Percentiles rank a stretch among this genome's conserved stretches.
phyloP scores from a whole-genome alignment of 2,797 vertebrate genomes.

The Crossoptilon crossoptilon region DNA sequence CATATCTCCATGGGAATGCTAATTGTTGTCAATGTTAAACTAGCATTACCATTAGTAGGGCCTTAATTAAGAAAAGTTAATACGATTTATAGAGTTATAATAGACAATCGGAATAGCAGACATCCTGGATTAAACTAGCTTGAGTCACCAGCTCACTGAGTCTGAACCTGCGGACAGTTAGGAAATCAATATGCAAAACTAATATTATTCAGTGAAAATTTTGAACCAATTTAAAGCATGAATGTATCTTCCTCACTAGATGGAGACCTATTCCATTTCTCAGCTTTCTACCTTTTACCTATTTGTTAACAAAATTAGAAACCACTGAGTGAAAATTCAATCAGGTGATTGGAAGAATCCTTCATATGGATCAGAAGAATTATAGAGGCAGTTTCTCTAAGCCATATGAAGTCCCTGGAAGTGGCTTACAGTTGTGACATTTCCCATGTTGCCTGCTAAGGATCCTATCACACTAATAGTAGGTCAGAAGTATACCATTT shows the following conservation, averaged over 20 bases:
- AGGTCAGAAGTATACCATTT: constrained; percentile 33
- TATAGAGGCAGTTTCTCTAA: neutral
- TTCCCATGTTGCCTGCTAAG: neutral
- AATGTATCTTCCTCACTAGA: neutral
- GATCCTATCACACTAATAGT: constrained; percentile 27
- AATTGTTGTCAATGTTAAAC: neutral
- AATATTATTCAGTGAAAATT: neutral
- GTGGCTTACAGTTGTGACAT: neutral
- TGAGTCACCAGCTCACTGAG: neutral
- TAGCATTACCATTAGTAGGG: neutral
- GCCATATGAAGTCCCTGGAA: neutral
- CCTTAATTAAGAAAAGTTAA: neutral
- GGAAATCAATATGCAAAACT: neutral
- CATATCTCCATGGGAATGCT: neutral
- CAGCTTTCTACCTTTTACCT: neutral
- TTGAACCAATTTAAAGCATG: neutral
- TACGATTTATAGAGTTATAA: neutral
- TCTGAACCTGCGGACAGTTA: neutral
- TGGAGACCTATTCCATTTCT: neutral
- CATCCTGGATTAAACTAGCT: neutral
- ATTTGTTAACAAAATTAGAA: neutral
- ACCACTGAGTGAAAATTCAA: neutral
- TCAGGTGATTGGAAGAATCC: fast-evolving
- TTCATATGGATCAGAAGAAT: neutral
- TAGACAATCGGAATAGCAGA: neutral